Base-by-base conservation (phyloP, 2,888 invertebrate species). In the Toxonevra muliebris region DNA sequence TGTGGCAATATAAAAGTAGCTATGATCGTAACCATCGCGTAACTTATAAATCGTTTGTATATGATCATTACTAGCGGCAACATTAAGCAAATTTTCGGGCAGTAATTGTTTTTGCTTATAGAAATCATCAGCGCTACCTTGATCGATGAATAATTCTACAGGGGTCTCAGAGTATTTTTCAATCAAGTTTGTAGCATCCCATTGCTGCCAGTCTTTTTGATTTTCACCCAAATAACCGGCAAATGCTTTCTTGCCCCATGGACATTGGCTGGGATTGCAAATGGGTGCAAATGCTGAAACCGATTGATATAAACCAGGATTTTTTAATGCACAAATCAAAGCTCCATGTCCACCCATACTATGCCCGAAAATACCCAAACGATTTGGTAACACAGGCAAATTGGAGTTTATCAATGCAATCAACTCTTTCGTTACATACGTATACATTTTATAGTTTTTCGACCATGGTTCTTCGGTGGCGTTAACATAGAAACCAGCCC, bases 331-430 rank as follows among this genome's bases (percentile, higher is more conserved):
- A 80, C 93, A 93, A 63, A 96, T 90, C 58, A 98, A 84, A 15
- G 98, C 97, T 42, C 99, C 98, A 86, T 98, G 98, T 30, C 98
- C 98, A 69, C 98, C 98, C 98, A 99, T 99, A 81, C 97, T 97
- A 77, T 94, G 93, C 0, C 94, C 94, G 89, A 91, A 92, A 69
- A 94, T 93, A 12, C 93, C 92, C 76, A 91, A 89, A 76, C 88
- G 88, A 11, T 88, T 88, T 19, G 86, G 80, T 2, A 84, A 68
- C 0, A 87, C 88, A 2, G 91, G 89, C 78, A 98, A 96, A 77
- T 95, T 92, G 58, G 88, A 86, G 74, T 90, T 89, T 52, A 98
- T 87, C 59, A 97, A 76, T 50, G 89, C 87, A 69, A 93, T 91
- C 57, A 98, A 86, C 86, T 98, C 97, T 66, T 90, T 89, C 9